Base-by-base conservation (phyloP, 2,797 vertebrate species). In the Lagocephalus sceleratus region DNA sequence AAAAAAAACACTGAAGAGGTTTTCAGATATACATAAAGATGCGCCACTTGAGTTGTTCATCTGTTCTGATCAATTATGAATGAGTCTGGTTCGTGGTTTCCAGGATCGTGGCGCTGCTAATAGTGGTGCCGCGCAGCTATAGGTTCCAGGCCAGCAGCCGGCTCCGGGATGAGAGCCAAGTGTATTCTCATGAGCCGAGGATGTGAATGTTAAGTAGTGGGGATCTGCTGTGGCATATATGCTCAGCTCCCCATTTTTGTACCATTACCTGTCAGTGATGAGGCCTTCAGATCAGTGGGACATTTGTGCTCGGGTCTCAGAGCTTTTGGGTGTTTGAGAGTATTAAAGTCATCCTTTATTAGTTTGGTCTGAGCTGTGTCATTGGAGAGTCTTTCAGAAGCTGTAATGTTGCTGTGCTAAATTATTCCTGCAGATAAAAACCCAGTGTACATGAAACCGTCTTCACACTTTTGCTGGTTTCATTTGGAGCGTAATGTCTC, bases 41-140 rank as follows among this genome's bases (percentile, higher is more conserved):
- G 39, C 7, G 29, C 60, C 3, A 2, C 41, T 62, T 53, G 41
- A 68, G 54, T 72, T 72, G 68, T 66, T 69, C 29, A 60, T 70
- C 48, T 66, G 67, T 58, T 72, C 50, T 67, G 66, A 81, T 85
- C 46, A 81, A 78, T 83, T 62, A 78, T 83, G n/a, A 57, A 78
- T 81, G 41, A 71, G 51, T 46, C 51, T 29, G 20, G 32, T 73
- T 68, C 70, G 63, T 3, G 1, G n/a, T 15, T 41, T 69, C 75
- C 68, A 71, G 52, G 42, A 51, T 14, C 32, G 12, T 10, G 32
- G 32, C 3, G 32, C 32, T 14, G 32, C 32, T 35, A 35, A 35
- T 35, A 35, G 32, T 12, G 32, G 32, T 12, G 32, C 32, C 14
- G 32, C 32, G 3, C 11, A 35, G 32, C 32, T 35, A 35, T 35